These are phyloP conservation scores for Parascotia fuliginaria DNA, from an alignment of 2,888 invertebrate genomes.

Conservation along the genomic window DNA sequence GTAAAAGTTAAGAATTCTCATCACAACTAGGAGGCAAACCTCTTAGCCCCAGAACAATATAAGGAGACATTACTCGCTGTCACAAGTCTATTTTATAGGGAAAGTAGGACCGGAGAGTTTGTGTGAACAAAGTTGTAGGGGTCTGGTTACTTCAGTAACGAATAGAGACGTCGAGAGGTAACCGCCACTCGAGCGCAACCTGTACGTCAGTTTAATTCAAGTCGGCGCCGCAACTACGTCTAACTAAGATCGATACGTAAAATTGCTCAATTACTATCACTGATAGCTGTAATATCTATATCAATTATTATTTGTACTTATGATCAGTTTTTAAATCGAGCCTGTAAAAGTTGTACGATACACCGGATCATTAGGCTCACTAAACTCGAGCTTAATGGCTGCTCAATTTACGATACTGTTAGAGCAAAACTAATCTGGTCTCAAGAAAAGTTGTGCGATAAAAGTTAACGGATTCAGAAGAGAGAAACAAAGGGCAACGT, in stretches of 20 bases:
- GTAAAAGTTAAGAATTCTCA: slow-evolving; percentile 81
- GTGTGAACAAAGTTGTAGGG: slow-evolving; percentile 76
- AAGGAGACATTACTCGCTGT: slow-evolving; percentile 84
- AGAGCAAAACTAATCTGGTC: slow-evolving; percentile 71
- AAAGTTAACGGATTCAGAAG: slow-evolving; percentile 60
- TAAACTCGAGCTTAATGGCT: slow-evolving; percentile 55
- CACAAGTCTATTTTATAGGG: slow-evolving; percentile 84
- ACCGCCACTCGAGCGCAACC: slow-evolving; percentile 75
- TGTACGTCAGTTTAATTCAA: slow-evolving; percentile 71
- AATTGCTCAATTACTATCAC: slow-evolving; percentile 46
- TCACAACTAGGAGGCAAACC: slow-evolving; percentile 78
- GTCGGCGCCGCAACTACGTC: slow-evolving; percentile 63
- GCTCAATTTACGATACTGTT: slow-evolving; percentile 68
- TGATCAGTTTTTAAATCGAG: slow-evolving; percentile 43
- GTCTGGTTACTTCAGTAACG: slow-evolving; percentile 79
- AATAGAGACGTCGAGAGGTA: slow-evolving; percentile 79
- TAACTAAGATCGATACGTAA: slow-evolving; percentile 56
- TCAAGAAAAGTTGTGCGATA: slow-evolving; percentile 67
- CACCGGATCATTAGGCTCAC: slow-evolving; percentile 59
- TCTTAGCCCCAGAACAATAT: slow-evolving; percentile 85
- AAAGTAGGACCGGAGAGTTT: slow-evolving; percentile 77
- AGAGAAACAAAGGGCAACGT: slow-evolving; percentile 65
- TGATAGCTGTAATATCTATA: slow-evolving; percentile 44
- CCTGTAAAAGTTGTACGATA: slow-evolving; percentile 51
- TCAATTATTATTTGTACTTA: slow-evolving; percentile 45